A percentile compares a stretch with the other conserved stretches of the same genome.
Evolutionary conservation across 1,140 invertebrate genomes (phyloP).

Genomic region (Drosophila asahinai): DNA sequence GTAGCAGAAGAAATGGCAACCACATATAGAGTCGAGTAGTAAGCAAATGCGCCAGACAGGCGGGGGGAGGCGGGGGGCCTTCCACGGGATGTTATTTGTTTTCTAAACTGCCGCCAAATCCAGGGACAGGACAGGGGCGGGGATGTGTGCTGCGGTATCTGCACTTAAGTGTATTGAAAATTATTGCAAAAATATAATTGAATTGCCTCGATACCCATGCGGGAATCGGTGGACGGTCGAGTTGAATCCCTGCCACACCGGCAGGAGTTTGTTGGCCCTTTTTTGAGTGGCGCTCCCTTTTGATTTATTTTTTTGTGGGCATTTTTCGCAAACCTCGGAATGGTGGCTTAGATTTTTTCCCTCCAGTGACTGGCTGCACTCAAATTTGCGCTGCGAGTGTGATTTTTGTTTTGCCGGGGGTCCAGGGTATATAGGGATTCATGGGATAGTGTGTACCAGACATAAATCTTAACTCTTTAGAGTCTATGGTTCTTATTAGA

Average conservation of each 20-base stretch:
- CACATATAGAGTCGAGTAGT: constrained; percentile 21
- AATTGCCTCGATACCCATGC: constrained; percentile 66
- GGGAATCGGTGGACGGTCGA: constrained; percentile 26
- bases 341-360: constrained; percentile 26
- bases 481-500: not conserved
- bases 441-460: no score
- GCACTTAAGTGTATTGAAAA: constrained; percentile 84
- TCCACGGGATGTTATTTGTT: constrained; percentile 77
- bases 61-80: constrained; percentile 5
- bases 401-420: not conserved
- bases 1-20: constrained; percentile 36
- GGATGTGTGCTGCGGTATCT: constrained; percentile 29
- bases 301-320: constrained; percentile 72
- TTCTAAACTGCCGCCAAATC: constrained; percentile 79
- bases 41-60: constrained; percentile 61
- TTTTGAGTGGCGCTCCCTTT: constrained; percentile 58
- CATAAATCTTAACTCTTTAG: no score
- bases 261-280: constrained; percentile 43
- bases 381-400: constrained; percentile 35
- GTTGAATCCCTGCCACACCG: constrained; percentile 7
- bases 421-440: not conserved
- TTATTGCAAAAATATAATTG: constrained; percentile 84
- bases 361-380: constrained; percentile 25
- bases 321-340: constrained; percentile 32
- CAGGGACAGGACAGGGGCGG: not conserved